Evolutionary conservation across 2,888 invertebrate genomes (phyloP), one percentile per base, ranked within the genome.

Genomic region (Sylvicola cinctus): DNA sequence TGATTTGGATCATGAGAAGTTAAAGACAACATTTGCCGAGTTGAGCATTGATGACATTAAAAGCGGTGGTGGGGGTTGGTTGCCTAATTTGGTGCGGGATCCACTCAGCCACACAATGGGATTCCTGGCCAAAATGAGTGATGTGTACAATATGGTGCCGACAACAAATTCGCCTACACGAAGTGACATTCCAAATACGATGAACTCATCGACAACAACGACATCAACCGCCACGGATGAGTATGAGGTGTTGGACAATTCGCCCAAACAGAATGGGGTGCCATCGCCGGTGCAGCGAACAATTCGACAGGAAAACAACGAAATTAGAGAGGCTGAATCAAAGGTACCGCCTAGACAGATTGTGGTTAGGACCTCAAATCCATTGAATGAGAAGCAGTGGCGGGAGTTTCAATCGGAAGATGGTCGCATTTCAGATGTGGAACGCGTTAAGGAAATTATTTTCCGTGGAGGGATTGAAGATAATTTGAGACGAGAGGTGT

Each of bases 391-490:
- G 37, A 72, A 75, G 40, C 80, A 83, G 46, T 96, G 93, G 93
- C 63, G 71, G 7, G 72, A 72, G 34, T 70, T 76, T 45, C 74
- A 80, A 51, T 79, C 84, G 49, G 57, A 70, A 3, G 77, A 84
- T 39, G 93, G 93, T 2, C 66, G 76, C 49, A 69, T 95, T 27
- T 68, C 64, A 30, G 75, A 90, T 50, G 67, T 77, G 0, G 76
- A 78, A 7, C 69, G 73, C 6, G 66, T 93, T 2, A 83, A 77
- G 52, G 72, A 79, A 47, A 70, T 83, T 31, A 81, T 98, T 48
- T 96, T 93, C 54, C 74, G 79, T 61, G 95, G 95, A 49, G 91
- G 91, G 33, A 68, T 91, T 15, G 71, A 72, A 10, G 72, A 73
- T 36, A 63, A 69, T 3, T 63, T 91, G 40, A 64, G 91, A 12